Conservation (phyloP, 2,113 vertebrate species). For the Natator depressus region DNA sequence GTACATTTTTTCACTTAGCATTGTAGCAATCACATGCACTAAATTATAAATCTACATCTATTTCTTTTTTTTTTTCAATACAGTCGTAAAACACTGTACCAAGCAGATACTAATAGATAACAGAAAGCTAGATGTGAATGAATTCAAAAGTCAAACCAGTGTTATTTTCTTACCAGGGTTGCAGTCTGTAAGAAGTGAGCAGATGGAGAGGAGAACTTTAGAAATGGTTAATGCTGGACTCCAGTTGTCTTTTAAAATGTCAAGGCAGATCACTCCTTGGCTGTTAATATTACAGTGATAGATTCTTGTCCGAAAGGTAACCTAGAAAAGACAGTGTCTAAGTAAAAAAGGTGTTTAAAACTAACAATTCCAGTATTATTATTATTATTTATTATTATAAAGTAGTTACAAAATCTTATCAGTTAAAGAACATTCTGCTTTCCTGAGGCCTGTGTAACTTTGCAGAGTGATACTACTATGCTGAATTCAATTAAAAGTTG, state of each 20-base stretch:
- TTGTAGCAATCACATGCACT: not conserved
- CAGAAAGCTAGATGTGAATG: not conserved
- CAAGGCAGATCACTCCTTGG: slow-evolving; percentile 97
- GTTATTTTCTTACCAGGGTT: slow-evolving; percentile 87
- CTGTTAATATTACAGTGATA: slow-evolving; percentile 99
- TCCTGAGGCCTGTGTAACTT: not conserved
- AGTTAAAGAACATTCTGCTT: not conserved
- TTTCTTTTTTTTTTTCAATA: not conserved
- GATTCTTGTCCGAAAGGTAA: slow-evolving; percentile 96
- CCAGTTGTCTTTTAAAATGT: slow-evolving; percentile 98
- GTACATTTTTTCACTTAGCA: not conserved
- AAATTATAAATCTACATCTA: not conserved
- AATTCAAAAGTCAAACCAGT: not conserved
- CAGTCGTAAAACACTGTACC: not conserved
- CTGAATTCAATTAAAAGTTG: not conserved
- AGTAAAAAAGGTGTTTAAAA: not conserved
- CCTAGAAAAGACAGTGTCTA: slow-evolving; percentile 75
- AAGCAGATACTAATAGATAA: not conserved
- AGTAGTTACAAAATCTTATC: not conserved
- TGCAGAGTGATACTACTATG: not conserved
- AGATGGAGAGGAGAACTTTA: slow-evolving; percentile 97
- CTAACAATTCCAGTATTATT: not conserved
- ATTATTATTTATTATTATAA: not conserved
- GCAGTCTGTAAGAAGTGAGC: slow-evolving; percentile 97
- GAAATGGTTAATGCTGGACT: slow-evolving; percentile 96